These are phyloP conservation scores for Melitaea cinxia DNA, from an alignment of 1,140 invertebrate species.

Conservation along the genomic window DNA sequence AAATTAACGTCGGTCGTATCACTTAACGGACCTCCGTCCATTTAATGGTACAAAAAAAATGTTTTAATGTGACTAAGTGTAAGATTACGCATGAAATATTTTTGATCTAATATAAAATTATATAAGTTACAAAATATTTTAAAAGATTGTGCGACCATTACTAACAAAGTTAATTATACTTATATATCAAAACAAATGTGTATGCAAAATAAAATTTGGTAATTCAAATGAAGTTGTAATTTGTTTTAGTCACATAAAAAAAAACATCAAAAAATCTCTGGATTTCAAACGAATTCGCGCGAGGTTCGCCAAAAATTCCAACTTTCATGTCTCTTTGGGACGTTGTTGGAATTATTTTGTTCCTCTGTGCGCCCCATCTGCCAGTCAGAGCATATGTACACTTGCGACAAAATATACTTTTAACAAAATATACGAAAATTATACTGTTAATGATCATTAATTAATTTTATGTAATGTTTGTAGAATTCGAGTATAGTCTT, in stretches of 20 bases:
- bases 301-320: conserved; percentile 22
- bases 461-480: too few relatives aligned
- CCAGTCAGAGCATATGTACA: background rate
- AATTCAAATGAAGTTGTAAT: conserved; percentile 19
- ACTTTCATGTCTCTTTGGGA: conserved; percentile 24
- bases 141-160: background rate
- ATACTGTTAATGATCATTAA: too few relatives aligned
- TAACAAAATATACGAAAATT: background rate
- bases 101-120: too few relatives aligned
- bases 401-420: conserved; percentile 12
- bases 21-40: too few relatives aligned
- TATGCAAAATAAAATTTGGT: conserved; percentile 15
- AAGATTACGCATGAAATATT: too few relatives aligned
- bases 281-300: conserved; percentile 27
- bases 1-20: too few relatives aligned
- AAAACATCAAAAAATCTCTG: conserved; percentile 19
- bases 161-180: conserved; percentile 2
- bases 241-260: background rate
- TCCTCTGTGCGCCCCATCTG: conserved; percentile 22
- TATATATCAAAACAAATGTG: background rate
- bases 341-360: conserved; percentile 28
- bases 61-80: too few relatives aligned
- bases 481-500: too few relatives aligned
- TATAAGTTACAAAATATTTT: too few relatives aligned
- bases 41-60: too few relatives aligned